These are phyloP conservation scores for Drosophila acutilabella DNA, from an alignment of 2,888 invertebrate genomes.

Conservation along the genomic window DNA sequence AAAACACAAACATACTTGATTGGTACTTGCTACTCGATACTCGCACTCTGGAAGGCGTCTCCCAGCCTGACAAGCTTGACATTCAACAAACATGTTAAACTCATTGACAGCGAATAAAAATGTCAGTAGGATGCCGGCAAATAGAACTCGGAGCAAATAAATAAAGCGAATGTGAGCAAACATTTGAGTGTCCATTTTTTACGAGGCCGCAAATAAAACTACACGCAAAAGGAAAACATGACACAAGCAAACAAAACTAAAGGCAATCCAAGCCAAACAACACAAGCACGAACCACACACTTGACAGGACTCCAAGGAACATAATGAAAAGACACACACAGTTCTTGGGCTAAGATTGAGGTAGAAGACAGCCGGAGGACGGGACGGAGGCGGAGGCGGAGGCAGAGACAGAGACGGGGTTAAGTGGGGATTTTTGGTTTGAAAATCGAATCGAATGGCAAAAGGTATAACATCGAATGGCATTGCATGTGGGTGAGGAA, in stretches of 20 bases:
- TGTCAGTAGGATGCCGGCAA: conserved; percentile 68
- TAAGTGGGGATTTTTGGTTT: conserved; percentile 24
- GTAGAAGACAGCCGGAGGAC: conserved; percentile 1
- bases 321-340: conserved; percentile 61
- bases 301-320: conserved; percentile 68
- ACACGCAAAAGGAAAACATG: conserved; percentile 61
- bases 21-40: background rate
- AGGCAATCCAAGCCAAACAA: conserved; percentile 45
- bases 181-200: conserved; percentile 78
- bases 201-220: conserved; percentile 71
- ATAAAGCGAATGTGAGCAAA: conserved; percentile 64
- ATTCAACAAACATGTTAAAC: conserved; percentile 71
- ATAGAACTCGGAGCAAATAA: conserved; percentile 59
- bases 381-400: background rate
- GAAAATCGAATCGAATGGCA: conserved; percentile 51
- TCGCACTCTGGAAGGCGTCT: conserved; percentile 29
- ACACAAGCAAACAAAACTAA: conserved; percentile 59
- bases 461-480: conserved; percentile 45
- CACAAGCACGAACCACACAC: conserved; percentile 54
- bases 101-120: conserved; percentile 84
- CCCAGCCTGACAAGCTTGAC: conserved; percentile 38
- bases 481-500: conserved; percentile 20
- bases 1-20: conserved; percentile 9
- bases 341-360: conserved; percentile 14
- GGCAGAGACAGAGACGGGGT: background rate